Base-by-base conservation (phyloP, 2,888 invertebrate species). In the Diaprepes abbreviatus region DNA sequence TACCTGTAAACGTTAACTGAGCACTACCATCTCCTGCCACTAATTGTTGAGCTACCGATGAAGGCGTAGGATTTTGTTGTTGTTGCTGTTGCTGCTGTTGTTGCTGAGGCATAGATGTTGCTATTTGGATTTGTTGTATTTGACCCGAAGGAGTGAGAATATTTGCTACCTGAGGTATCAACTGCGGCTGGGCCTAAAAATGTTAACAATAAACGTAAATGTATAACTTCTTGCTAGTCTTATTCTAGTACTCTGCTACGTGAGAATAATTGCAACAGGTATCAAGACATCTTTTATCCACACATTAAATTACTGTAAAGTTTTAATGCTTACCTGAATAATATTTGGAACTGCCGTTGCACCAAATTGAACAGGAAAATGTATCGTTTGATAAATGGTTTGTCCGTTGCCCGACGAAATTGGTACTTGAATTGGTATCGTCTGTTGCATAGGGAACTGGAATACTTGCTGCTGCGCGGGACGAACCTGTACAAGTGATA, bases 371-470 rank as follows among this genome's bases (percentile, higher is more conserved):
- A 97, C 88, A 0, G 97, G 97, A 78, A 98, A 91, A 82, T 97
- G 97, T 0, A 98, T 92, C 0, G 97, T 97, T 83, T 98, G 97
- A 84, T 96, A 94, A 68, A 97, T 92, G 0, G 97, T 97, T 85
- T 97, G 97, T 0, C 97, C 97, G 83, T 93, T 93, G 17, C 83
- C 85, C 62, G 93, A 90, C 54, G 91, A 90, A 73, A 96, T 94
- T 0, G 96, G 96, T 70, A 96, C 94, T 83, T 97, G 97, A 3
- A 97, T 94, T 0, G 95, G 95, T 58, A 96, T 94, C 68, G 94
- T 91, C 79, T 91, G 92, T 79, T 91, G 91, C 85, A 90, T 87
- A 1, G 90, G 90, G 71, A 91, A 90, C 83, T 93, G 93, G 38
- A 90, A 83, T 9, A 89, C 86, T 76, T 83, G 83, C 0, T 70